These are phyloP conservation scores for Physeter macrocephalus DNA, from an alignment of 2,113 vertebrate species.

Conservation along the genomic window DNA sequence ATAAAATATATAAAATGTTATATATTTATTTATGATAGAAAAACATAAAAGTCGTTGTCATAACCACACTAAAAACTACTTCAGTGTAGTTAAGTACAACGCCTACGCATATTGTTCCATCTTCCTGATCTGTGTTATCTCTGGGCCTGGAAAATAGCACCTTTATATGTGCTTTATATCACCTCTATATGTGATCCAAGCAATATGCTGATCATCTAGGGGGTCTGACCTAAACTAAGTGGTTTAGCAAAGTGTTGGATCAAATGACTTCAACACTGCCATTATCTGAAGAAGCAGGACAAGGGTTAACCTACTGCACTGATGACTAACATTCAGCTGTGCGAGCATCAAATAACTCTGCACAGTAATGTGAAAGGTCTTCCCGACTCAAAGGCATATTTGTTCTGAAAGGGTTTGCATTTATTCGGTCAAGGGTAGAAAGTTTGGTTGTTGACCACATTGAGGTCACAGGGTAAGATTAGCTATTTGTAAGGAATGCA, in stretches of 20 bases:
- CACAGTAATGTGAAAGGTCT: background rate
- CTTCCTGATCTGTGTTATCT: background rate
- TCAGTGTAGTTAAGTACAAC: background rate
- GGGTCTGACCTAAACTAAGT: background rate
- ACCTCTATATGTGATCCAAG: background rate
- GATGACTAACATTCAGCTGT: background rate
- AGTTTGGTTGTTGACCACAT: background rate
- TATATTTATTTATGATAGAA: background rate
- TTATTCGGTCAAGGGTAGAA: conserved; percentile 18
- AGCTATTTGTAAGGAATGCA: background rate
- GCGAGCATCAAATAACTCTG: background rate
- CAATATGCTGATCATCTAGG: background rate
- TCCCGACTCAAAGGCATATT: background rate
- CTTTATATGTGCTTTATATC: background rate
- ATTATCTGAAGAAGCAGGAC: conserved; percentile 3
- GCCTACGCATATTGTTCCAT: background rate
- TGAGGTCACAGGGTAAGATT: conserved; percentile 27
- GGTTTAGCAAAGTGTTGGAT: background rate
- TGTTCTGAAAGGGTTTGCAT: background rate
- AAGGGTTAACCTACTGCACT: background rate
- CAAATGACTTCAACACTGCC: background rate
- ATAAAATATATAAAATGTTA: background rate
- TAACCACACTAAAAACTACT: background rate
- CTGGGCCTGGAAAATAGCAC: background rate
- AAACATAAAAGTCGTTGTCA: background rate